These are phyloP conservation scores for Eulacestoma nigropectus DNA, from an alignment of 2,113 vertebrate species.

Conservation along the genomic window DNA sequence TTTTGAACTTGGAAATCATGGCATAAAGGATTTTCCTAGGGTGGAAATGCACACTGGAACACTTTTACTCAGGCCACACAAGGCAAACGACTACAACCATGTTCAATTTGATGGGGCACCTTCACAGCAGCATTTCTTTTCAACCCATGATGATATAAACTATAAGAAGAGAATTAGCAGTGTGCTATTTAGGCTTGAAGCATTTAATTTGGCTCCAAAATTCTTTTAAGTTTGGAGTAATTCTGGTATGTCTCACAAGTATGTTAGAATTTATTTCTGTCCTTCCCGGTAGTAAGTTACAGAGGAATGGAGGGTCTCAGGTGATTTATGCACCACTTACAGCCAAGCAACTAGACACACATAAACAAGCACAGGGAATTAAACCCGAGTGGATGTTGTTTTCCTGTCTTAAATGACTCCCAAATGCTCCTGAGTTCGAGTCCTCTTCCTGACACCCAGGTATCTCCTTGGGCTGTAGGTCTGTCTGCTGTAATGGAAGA, in stretches of 20 bases:
- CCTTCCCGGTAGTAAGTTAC: neutral
- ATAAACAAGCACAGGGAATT: neutral
- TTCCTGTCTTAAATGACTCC: neutral
- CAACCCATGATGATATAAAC: neutral
- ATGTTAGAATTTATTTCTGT: neutral
- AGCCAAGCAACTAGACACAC: neutral
- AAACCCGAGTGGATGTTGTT: neutral
- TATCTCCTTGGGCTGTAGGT: neutral
- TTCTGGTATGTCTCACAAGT: neutral
- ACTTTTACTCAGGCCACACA: neutral
- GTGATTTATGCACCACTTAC: neutral
- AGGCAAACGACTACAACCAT: fast-evolving
- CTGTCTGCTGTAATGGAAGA: neutral
- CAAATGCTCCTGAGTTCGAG: neutral
- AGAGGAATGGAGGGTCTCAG: neutral
- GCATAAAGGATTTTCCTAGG: neutral
- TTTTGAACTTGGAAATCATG: slow-evolving; percentile 19
- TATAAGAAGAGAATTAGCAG: neutral
- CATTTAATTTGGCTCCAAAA: neutral
- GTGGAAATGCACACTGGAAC: neutral
- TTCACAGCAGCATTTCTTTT: neutral
- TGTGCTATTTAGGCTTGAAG: neutral
- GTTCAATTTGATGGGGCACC: neutral
- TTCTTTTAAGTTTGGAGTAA: neutral
- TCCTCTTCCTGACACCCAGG: neutral